Evolutionary conservation across 2,888 invertebrate species (phyloP).

Genomic region (Pandemis cinnamomeana): DNA sequence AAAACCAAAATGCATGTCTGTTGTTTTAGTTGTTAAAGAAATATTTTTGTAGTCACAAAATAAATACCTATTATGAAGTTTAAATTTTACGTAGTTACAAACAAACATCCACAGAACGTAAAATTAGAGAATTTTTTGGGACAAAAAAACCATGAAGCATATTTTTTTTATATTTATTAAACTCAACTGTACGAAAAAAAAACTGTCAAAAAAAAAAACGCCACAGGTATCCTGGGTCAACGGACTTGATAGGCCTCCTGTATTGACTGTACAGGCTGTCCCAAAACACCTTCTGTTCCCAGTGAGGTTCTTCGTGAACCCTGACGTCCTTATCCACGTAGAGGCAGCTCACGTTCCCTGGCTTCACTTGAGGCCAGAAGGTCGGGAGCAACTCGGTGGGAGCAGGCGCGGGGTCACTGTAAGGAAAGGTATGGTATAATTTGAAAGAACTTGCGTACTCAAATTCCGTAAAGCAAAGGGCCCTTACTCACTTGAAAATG

Average conservation of each 20-base stretch:
- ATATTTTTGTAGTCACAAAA: too few relatives aligned
- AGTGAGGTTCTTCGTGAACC: neutral
- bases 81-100: too few relatives aligned
- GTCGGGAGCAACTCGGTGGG: constrained; percentile 11
- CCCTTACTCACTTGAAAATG: too few relatives aligned
- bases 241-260: constrained; percentile 2
- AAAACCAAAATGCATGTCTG: too few relatives aligned
- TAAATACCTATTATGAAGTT: too few relatives aligned
- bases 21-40: too few relatives aligned
- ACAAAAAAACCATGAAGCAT: too few relatives aligned
- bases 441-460: too few relatives aligned
- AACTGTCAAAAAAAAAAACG: neutral
- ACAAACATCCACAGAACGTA: too few relatives aligned
- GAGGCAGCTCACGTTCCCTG: constrained; percentile 16
- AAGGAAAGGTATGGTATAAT: neutral
- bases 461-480: too few relatives aligned
- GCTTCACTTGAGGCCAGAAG: constrained; percentile 14
- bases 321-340: constrained; percentile 16
- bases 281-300: constrained; percentile 20
- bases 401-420: constrained; percentile 23
- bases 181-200: neutral
- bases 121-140: too few relatives aligned
- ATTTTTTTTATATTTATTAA: too few relatives aligned
- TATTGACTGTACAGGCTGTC: constrained; percentile 21
- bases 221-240: constrained; percentile 17